Conservation (phyloP, 2,113 vertebrate genomes). For the Megaceryle torquata region DNA sequence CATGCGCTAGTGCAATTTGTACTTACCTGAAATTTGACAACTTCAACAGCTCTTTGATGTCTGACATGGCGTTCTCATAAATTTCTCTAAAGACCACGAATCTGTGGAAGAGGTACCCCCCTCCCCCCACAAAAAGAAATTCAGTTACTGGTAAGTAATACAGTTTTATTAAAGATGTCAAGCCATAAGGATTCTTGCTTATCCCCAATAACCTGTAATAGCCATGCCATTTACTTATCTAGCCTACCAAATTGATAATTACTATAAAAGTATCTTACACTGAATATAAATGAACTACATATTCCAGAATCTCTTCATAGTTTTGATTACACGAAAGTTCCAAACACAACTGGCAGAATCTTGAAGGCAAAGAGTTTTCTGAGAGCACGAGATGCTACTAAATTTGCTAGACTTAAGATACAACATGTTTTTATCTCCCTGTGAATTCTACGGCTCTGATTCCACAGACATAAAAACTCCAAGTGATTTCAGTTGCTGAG, state of each 20-base stretch:
- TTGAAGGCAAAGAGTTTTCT: neutral
- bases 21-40: constrained; percentile 69
- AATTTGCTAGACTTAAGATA: neutral
- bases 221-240: neutral
- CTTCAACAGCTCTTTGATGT: constrained; percentile 55
- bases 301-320: neutral
- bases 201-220: neutral
- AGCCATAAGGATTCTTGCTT: constrained; percentile 6
- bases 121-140: neutral
- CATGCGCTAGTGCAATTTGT: constrained; percentile 75
- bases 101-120: constrained; percentile 52
- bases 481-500: neutral
- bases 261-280: neutral
- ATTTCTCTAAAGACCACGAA: constrained; percentile 36
- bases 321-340: neutral
- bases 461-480: neutral
- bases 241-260: neutral
- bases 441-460: neutral
- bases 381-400: neutral
- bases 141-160: constrained; percentile 71
- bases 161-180: constrained; percentile 4
- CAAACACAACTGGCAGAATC: neutral
- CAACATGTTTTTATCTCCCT: neutral
- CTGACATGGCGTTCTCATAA: constrained; percentile 26
- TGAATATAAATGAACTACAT: neutral